Conservation (phyloP, 2,113 vertebrate genomes). For the Epinephelus fuscoguttatus region DNA sequence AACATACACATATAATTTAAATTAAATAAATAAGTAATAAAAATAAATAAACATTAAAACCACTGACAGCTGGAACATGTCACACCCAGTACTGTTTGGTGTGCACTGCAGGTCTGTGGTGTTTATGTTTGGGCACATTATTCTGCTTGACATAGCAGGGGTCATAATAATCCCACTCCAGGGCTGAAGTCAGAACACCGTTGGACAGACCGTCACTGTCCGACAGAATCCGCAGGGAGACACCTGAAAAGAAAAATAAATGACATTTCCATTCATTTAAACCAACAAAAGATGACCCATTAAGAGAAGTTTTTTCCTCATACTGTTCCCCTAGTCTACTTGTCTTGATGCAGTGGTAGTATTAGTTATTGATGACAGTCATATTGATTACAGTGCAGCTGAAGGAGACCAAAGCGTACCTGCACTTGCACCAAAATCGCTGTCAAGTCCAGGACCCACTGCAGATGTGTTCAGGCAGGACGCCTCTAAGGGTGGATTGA, state of each 20-base stretch:
- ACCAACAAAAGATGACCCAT: no score
- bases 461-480: conserved; percentile 68
- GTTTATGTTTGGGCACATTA: conserved; percentile 78
- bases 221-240: conserved; percentile 87
- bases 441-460: conserved; percentile 85
- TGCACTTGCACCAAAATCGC: conserved; percentile 90
- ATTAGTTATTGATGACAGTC: neutral
- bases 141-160: conserved; percentile 86
- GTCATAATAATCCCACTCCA: conserved; percentile 90
- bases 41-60: conserved; percentile 59
- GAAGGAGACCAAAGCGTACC: conserved; percentile 62
- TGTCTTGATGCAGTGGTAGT: neutral
- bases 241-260: conserved; percentile 70
- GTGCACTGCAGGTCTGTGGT: conserved; percentile 74
- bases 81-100: conserved; percentile 86
- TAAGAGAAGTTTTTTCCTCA: neutral
- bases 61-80: neutral
- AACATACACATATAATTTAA: neutral
- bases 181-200: conserved; percentile 67
- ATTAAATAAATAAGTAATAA: conserved; percentile 47
- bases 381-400: conserved; percentile 7
- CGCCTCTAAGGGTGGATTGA: conserved; percentile 56
- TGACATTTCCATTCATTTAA: no score
- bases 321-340: neutral
- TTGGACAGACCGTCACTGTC: conserved; percentile 85